Evolutionary conservation across 1,140 invertebrate genomes (phyloP), one percentile per base, ranked within the genome.

Genomic region (Zeugodacus cucurbitae): DNA sequence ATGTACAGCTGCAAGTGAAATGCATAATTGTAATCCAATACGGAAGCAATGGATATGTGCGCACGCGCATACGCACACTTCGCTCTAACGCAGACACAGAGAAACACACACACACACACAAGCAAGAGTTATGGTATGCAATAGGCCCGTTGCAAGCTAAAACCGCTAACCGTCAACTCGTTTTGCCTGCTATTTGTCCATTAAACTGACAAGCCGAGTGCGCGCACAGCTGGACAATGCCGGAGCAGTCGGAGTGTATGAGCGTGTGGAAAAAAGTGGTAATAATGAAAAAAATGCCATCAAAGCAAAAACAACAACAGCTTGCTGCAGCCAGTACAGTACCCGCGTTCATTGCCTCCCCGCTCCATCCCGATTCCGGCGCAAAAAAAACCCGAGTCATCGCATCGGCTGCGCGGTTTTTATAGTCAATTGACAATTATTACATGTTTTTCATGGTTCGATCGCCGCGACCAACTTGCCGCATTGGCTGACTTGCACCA

Each of bases 21-120:
- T 58, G 37, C 85, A n/a, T 87, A 87, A 87, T 87, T 67, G 58
- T 67, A 87, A 87, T 87, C 87, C 62, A 87, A 87, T 87, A 87
- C 87, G 87, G 87, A 87, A 87, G 87, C 87, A 86, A 34, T 22
- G 22, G 54, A 32, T 58, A 86, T 86, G 85, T 22, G 26, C 85
- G 57, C 85, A 59, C 17, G 57, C 85, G 74, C 44, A 54, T n/a
- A 48, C 41, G 8, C 74, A 82, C 74, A 34, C 74, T 48, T 48
- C 37, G 41, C 74, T 82, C 26, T 74, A 34, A 41, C 37, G 20
- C 11, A 74, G 34, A 41, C 29, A 41, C 4, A 41, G 1, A 34
- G 10, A 67, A 17, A 67, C 29, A 41, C 4, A 41, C 4, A 34
- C 29, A 67, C 17, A 67, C 29, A 67, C 17, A 17, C 29, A 67